Base-by-base conservation (phyloP, 2,797 vertebrate genomes). In the Xenentodon cancila region DNA sequence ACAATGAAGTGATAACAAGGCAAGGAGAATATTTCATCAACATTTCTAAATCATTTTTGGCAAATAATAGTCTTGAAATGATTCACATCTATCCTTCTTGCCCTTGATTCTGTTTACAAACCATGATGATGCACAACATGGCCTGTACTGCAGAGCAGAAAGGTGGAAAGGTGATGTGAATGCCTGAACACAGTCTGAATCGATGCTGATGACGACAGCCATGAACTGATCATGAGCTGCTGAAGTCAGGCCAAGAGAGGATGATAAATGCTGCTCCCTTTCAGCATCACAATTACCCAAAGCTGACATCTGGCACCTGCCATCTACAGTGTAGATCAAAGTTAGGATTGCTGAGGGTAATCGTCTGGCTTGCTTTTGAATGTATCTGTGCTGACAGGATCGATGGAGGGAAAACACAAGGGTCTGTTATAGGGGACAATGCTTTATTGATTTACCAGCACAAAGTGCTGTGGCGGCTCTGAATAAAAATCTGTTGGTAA, bases 381-480 rank as follows among this genome's bases (percentile, higher is more conserved):
- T 85, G 84, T 86, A 91, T 86, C 83, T 85, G 76, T 48, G 72
- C 79, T 86, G 90, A 92, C 90, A 87, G 88, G 83, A 92, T 91
- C 90, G 81, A 92, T 91, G 76, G 82, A 55, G 70, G 80, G 71
- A 90, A 91, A 92, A 91, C 91, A 91, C 89, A 84, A 81, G 86
- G 89, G 88, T 92, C 89, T 91, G 84, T 91, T 91, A 91, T 82
- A 85, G 83, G 87, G 81, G 88, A 91, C 90, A 88, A 86, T 76
- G 77, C 88, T 82, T 63, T 90, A 92, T 92, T 88, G 91, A 92
- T 91, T 85, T 66, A 86, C 79, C 76, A 80, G 81, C 80, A 43
- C 88, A 87, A 88, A 88, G 84, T 84, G 86, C 82, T 61, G 42
- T 51, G 53, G 77, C 84, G 62, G 61, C 75, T 78, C 74, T 75